phyloP scores from a whole-genome alignment of 2,113 vertebrate species.

The Tychaedon coryphoeus region DNA sequence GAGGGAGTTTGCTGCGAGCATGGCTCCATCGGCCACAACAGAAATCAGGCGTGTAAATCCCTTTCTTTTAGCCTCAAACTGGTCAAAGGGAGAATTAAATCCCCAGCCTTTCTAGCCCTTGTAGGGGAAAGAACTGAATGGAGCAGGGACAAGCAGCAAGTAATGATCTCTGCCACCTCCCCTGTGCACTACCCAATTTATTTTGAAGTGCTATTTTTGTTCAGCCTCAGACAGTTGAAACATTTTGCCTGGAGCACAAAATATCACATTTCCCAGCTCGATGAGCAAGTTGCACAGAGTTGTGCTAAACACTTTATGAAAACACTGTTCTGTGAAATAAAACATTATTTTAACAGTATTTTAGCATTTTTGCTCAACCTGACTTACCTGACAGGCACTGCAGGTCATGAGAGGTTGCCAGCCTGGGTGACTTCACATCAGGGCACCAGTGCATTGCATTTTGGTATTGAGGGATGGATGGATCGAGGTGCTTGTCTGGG shows the following conservation, averaged over 20 bases:
- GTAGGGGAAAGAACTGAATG: background rate
- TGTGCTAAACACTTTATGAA: background rate
- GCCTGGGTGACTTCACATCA: background rate
- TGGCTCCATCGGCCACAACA: background rate
- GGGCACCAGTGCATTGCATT: rapidly evolving
- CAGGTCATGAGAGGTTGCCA: background rate
- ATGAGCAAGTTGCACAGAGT: rapidly evolving
- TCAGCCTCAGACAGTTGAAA: background rate
- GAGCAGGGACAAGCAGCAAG: background rate
- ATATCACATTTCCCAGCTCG: background rate
- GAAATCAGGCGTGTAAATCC: background rate
- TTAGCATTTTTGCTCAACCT: background rate
- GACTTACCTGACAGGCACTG: background rate
- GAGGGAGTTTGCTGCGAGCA: background rate
- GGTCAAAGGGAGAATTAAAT: background rate
- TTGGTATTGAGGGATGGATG: too few species aligned
- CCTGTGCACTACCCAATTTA: background rate
- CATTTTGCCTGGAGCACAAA: background rate
- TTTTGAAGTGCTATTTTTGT: constrained; percentile 12
- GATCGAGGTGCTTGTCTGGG: background rate
- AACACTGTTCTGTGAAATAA: background rate
- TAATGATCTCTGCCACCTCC: background rate
- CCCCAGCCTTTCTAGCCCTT: background rate
- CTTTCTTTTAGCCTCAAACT: background rate
- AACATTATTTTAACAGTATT: rapidly evolving